Conservation (phyloP, 2,797 vertebrate species). For the Malacoraja senta region DNA sequence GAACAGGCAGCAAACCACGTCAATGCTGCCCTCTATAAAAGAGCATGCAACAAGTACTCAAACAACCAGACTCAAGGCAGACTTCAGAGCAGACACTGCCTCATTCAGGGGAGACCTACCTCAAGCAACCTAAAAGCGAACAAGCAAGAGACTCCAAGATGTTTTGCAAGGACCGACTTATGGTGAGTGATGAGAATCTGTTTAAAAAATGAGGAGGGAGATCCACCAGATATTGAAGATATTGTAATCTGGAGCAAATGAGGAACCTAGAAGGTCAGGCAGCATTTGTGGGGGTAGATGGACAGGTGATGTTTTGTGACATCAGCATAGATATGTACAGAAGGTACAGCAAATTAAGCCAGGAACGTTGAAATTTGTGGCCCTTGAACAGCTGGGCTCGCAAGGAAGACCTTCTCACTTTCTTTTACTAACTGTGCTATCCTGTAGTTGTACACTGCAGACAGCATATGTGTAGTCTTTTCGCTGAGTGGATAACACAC, state of each 20-base stretch:
- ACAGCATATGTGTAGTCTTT: too few species aligned
- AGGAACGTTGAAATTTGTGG: background rate
- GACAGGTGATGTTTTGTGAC: too few species aligned
- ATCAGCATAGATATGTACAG: too few species aligned
- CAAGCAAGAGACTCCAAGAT: background rate
- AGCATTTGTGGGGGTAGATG: too few species aligned
- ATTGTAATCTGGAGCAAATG: too few species aligned
- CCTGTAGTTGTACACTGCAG: too few species aligned
- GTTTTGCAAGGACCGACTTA: background rate
- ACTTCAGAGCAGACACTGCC: background rate
- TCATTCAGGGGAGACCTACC: background rate
- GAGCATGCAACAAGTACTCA: background rate
- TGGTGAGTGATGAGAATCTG: background rate
- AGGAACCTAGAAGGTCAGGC: too few species aligned
- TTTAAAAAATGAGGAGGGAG: background rate
- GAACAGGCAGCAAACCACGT: background rate
- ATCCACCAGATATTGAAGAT: too few species aligned
- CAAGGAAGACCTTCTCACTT: too few species aligned
- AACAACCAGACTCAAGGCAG: background rate
- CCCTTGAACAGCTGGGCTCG: too few species aligned
- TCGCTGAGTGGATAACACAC: too few species aligned
- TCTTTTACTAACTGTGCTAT: too few species aligned
- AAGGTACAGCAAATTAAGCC: background rate
- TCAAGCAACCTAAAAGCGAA: background rate
- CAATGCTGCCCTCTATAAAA: background rate